Evolutionary conservation across 2,888 invertebrate genomes (phyloP).

Genomic region (Volucella zonaria): DNA sequence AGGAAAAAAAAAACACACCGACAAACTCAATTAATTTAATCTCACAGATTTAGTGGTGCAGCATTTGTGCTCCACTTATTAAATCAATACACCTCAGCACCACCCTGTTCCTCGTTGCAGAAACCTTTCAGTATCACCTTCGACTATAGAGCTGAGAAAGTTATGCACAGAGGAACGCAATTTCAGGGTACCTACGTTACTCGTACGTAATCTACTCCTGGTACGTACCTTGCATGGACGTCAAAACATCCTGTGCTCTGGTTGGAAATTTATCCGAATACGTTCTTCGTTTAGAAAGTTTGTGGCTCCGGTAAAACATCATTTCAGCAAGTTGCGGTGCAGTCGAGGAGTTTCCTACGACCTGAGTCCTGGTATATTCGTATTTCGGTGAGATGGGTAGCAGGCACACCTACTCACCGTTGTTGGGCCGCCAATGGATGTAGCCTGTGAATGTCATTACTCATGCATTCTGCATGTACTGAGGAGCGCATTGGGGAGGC

Average conservation of each 20-base stretch:
- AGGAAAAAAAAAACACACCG: neutral
- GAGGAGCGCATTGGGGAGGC: neutral
- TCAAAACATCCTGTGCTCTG: conserved; percentile 41
- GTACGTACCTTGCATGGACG: conserved; percentile 25
- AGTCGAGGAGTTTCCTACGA: neutral
- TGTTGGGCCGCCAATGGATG: neutral
- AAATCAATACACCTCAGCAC: conserved; percentile 54
- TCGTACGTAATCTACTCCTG: neutral
- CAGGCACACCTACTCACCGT: too few species aligned
- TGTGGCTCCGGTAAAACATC: conserved; percentile 67
- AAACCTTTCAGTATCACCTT: conserved; percentile 32
- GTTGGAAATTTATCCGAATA: conserved; percentile 57
- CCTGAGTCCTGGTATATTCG: too few species aligned
- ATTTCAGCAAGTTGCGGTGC: conserved; percentile 50
- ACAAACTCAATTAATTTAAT: conserved; percentile 56
- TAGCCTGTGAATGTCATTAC: conserved; percentile 29
- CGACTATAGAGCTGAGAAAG: neutral
- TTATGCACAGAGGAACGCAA: too few species aligned
- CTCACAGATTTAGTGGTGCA: conserved; percentile 42
- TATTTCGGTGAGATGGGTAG: too few species aligned
- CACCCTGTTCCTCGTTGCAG: neutral
- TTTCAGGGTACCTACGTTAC: too few species aligned
- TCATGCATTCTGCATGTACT: conserved; percentile 34
- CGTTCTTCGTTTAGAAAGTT: conserved; percentile 66
- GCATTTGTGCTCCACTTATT: conserved; percentile 50